phyloP scores from a whole-genome alignment of 2,113 vertebrate species.

The Mormoops blainvillei region DNA sequence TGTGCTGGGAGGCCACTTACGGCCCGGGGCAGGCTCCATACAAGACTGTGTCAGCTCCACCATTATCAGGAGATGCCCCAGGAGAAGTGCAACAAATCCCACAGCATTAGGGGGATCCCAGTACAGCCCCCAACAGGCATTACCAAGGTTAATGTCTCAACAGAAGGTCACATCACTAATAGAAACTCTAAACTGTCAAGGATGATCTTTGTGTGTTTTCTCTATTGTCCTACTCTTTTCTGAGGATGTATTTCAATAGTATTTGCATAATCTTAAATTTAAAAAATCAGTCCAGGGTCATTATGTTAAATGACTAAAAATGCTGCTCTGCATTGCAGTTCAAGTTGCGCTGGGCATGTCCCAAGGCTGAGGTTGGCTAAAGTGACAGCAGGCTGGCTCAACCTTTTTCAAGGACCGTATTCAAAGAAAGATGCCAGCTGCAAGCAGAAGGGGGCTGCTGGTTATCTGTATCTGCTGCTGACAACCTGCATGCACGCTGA shows the following conservation, averaged over 20 bases:
- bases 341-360: fast-evolving
- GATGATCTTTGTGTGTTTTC: background rate
- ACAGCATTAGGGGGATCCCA: background rate
- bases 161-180: background rate
- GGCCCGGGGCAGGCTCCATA: background rate
- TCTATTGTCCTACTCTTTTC: background rate
- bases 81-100: background rate
- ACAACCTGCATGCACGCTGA: no score
- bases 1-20: background rate
- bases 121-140: background rate
- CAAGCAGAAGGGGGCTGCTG: background rate
- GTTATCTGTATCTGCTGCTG: background rate
- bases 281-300: background rate
- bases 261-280: background rate
- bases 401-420: background rate
- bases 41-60: background rate
- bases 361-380: background rate
- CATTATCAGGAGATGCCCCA: background rate
- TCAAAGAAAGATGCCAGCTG: background rate
- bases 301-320: background rate
- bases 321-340: background rate
- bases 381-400: background rate
- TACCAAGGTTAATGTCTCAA: background rate
- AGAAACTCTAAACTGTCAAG: background rate
- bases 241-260: background rate